Conservation (phyloP, 2,888 invertebrate genomes). For the Coenonympha glycerion region DNA sequence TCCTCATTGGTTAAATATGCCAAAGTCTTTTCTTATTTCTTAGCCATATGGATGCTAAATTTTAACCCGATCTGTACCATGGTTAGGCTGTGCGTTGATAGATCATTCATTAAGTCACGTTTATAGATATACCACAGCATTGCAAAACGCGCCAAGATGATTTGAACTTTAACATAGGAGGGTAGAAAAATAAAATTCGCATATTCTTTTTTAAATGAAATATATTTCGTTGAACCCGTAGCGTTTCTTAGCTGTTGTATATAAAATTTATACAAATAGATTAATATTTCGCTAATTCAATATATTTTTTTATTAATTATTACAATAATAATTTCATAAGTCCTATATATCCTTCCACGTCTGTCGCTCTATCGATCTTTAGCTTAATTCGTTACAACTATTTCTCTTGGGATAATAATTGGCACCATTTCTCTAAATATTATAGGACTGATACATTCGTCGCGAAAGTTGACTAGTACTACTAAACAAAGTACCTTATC, state of each 20-base stretch:
- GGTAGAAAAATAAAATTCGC: slow-evolving; percentile 33
- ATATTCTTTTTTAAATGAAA: slow-evolving; percentile 58
- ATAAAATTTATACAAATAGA: slow-evolving; percentile 67
- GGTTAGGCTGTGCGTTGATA: no score
- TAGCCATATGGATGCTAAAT: no score
- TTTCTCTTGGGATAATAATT: slow-evolving; percentile 50
- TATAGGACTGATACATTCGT: slow-evolving; percentile 19
- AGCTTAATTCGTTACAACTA: slow-evolving; percentile 45
- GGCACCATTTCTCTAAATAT: slow-evolving; percentile 54
- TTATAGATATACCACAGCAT: no score
- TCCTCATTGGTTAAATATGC: no score
- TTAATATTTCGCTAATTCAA: slow-evolving; percentile 52
- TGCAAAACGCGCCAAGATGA: no score
- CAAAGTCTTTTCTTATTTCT: no score
- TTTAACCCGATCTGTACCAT: no score
- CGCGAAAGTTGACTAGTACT: background rate
- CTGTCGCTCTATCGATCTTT: slow-evolving; percentile 37
- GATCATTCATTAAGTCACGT: no score
- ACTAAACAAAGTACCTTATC: no score
- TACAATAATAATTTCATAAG: slow-evolving; percentile 47
- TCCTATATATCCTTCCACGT: slow-evolving; percentile 49
- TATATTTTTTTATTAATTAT: slow-evolving; percentile 30
- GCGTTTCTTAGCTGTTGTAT: slow-evolving; percentile 73
- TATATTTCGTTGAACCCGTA: slow-evolving; percentile 75
- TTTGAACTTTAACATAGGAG: background rate